Conservation (phyloP, 2,113 vertebrate genomes). For the Anolis carolinensis region DNA sequence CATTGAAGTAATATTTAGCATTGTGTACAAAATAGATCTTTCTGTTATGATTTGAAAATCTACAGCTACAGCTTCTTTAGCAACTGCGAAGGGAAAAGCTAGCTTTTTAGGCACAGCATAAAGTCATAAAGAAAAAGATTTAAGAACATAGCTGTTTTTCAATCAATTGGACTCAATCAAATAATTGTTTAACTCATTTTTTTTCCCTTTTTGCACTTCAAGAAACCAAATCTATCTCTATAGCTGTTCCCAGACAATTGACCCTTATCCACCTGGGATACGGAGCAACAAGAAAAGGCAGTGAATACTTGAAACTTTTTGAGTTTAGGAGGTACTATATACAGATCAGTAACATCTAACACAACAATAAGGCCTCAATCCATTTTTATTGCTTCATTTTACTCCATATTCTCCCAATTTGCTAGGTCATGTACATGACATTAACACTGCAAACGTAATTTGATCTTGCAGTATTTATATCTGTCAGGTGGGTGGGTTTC, state of each 20-base stretch:
- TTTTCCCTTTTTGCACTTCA: background rate
- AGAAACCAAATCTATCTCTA: background rate
- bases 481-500: background rate
- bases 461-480: background rate
- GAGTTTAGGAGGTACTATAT: background rate
- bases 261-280: background rate
- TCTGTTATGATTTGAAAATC: background rate
- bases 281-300: background rate
- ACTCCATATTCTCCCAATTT: background rate
- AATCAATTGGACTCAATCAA: background rate
- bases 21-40: background rate
- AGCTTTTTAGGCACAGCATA: background rate
- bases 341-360: background rate
- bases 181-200: no score
- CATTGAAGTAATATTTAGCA: background rate
- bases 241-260: background rate
- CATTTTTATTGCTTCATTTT: background rate
- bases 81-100: background rate
- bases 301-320: background rate
- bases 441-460: background rate
- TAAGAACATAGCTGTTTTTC: background rate
- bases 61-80: background rate
- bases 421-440: background rate
- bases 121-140: background rate
- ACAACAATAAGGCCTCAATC: background rate